phyloP scores from a whole-genome alignment of 1,140 invertebrate species.

The Sesamia nonagrioides region DNA sequence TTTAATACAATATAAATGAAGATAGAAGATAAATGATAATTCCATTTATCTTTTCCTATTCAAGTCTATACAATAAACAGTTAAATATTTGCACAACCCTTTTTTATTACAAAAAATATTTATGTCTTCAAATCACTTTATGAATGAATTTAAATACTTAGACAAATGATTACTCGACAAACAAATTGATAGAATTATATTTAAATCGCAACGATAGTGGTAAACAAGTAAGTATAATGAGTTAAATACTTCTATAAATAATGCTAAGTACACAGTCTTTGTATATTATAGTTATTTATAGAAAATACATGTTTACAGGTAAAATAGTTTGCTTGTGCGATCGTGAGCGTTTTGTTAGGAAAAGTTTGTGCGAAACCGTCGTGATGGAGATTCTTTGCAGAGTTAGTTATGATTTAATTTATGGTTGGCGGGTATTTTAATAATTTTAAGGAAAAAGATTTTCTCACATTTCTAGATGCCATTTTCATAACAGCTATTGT shows the following conservation, averaged over 20 bases:
- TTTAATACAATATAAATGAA: no score
- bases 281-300: background rate
- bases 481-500: no score
- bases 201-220: background rate
- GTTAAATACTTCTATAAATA: background rate
- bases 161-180: background rate
- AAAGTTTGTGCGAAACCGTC: background rate
- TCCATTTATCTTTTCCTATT: no score
- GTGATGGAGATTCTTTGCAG: background rate
- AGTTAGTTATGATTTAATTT: background rate
- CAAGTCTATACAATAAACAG: no score
- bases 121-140: background rate
- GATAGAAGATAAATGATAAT: no score
- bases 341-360: slow-evolving; percentile 4
- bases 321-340: background rate
- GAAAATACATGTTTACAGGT: background rate
- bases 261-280: slow-evolving; percentile 16
- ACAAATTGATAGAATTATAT: background rate
- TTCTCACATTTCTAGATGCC: no score
- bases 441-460: background rate
- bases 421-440: background rate
- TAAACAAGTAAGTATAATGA: background rate
- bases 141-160: background rate
- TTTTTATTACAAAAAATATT: background rate
- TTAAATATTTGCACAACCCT: background rate